Evolutionary conservation across 2,888 invertebrate genomes (phyloP).

Genomic region (Diplazon laetatorius): DNA sequence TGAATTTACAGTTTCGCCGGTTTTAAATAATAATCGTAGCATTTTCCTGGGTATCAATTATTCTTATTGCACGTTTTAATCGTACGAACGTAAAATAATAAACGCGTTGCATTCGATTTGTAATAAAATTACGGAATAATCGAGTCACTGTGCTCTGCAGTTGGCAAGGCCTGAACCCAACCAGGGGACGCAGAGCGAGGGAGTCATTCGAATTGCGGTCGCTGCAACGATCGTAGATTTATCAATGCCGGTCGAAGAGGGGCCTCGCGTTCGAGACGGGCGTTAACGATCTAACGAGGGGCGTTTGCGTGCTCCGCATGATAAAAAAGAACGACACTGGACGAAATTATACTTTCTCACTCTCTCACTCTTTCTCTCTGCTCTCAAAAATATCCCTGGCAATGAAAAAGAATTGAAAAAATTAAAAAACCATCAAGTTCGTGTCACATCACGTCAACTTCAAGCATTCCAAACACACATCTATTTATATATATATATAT

Average conservation of each 20-base stretch:
- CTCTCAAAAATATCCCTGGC: constrained; percentile 29
- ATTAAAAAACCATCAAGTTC: constrained; percentile 15
- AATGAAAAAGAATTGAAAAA: no score
- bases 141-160: constrained; percentile 35
- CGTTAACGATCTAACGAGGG: constrained; percentile 32
- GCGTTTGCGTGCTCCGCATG: constrained; percentile 15
- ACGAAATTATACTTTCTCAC: background rate
- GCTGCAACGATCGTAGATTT: constrained; percentile 47
- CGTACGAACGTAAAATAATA: constrained; percentile 10
- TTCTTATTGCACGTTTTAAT: no score
- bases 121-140: constrained; percentile 31
- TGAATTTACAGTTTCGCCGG: no score
- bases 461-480: background rate
- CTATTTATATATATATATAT: no score
- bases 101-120: constrained; percentile 14
- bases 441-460: constrained; percentile 50
- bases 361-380: no score
- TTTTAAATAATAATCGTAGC: no score
- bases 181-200: constrained; percentile 7
- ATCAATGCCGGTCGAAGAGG: constrained; percentile 30
- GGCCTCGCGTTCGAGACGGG: background rate
- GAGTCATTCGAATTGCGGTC: constrained; percentile 21
- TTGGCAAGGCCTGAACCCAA: background rate
- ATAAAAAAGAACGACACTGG: constrained; percentile 24
- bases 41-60: no score